Base-by-base conservation (phyloP, 2,797 vertebrate species). In the Microctenopoma stevenorrisi region DNA sequence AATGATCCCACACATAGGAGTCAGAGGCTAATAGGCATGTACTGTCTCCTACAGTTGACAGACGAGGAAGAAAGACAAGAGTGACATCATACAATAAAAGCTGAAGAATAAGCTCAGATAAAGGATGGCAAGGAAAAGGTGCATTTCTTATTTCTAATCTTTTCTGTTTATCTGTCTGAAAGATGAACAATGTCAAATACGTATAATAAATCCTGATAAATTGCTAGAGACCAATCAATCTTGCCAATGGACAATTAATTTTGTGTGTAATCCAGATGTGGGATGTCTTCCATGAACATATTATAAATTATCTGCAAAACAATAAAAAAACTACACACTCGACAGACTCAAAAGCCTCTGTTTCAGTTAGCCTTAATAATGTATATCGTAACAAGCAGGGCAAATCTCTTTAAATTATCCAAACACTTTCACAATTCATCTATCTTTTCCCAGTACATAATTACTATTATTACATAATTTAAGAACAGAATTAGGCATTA, bases 11-110 rank as follows among this genome's bases (percentile, higher is more conserved):
- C 65, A 79, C 78, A 78, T 71, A 76, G 70, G 46, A 81, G 74
- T 77, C 76, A 71, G 66, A 67, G 60, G 79, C 77, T 84, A 84
- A 79, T 42, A 55, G 72, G 68, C 49, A 52, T 72, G 76, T 64
- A 46, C 44, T 46, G 44, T 48, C 72, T 71, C 51, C 53, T 63
- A 66, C 26, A 64, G 62, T 33, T 69, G 60, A 75, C 40, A 78
- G 50, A 66, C 54, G 26, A 74, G 28, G 46, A 59, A 43, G n/a
- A 49, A 37, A 33, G 14, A 56, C 49, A 40, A 15, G 18, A 33
- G 49, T 46, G 16, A 53, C 70, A 82, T 18, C 47, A 51, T 46
- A 43, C 70, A 42, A 40, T 33, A 38, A 26, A 1, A 67, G 38
- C 43, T 35, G 18, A 51, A 66, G 16, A 69, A 1, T 44, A 49